Percentiles rank a stretch among this genome's conserved stretches.
Evolutionary conservation across 2,113 vertebrate species (phyloP).

Genomic region (Muntiacus muntjak): DNA sequence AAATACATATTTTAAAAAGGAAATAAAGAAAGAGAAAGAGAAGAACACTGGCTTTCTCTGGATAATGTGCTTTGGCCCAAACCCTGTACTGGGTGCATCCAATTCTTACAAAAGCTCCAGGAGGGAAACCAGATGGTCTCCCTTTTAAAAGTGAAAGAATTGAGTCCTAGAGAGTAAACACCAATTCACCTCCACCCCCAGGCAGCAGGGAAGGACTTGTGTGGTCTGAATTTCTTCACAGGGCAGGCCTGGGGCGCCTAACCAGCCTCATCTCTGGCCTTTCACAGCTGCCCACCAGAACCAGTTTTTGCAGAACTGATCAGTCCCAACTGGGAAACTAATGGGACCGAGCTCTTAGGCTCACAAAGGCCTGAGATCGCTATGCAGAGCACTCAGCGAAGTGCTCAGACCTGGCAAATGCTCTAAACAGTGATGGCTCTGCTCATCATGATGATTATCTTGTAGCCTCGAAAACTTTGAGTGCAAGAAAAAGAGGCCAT

Average conservation of each 20-base stretch:
- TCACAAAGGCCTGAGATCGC: background rate
- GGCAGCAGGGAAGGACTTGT: background rate
- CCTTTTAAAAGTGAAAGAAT: background rate
- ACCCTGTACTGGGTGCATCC: rapidly evolving
- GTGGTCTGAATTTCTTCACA: background rate
- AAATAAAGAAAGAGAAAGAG: background rate
- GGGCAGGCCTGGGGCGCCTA: background rate
- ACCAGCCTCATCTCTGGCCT: background rate
- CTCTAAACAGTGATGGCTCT: background rate
- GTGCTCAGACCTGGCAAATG: background rate
- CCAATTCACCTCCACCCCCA: no score
- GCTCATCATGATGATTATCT: background rate
- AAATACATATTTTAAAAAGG: background rate
- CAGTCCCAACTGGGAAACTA: background rate
- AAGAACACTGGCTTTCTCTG: background rate
- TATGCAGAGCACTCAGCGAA: background rate
- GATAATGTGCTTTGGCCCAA: background rate
- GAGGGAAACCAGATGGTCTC: background rate
- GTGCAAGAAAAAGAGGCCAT: conserved; percentile 10
- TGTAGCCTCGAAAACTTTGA: conserved; percentile 24
- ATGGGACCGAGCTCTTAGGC: background rate
- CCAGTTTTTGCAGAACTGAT: background rate
- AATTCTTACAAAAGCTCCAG: background rate
- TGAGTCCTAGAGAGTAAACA: background rate
- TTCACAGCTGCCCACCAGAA: background rate